These are phyloP conservation scores for Acleris emargana DNA, from an alignment of 2,888 invertebrate species.

Conservation along the genomic window DNA sequence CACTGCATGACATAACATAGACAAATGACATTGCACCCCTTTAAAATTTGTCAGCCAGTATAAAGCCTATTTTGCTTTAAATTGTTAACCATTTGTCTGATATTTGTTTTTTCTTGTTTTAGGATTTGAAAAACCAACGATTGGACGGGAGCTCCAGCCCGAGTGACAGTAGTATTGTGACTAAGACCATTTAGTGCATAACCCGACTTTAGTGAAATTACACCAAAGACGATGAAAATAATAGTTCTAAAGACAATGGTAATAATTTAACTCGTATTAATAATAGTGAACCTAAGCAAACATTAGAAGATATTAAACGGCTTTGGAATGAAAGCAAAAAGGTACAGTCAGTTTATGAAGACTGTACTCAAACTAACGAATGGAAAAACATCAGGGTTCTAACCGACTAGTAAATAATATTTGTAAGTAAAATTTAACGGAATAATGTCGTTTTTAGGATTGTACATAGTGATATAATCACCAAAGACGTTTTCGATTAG, in stretches of 20 bases:
- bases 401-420: constrained; percentile 40
- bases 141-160: constrained; percentile 74
- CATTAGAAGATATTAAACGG: constrained; percentile 16
- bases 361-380: constrained; percentile 31
- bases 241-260: constrained; percentile 30
- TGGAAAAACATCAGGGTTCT: constrained; percentile 35
- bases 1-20: too few species aligned
- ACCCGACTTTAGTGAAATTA: constrained; percentile 73
- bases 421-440: constrained; percentile 25
- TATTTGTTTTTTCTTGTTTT: constrained; percentile 49
- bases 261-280: constrained; percentile 17
- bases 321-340: constrained; percentile 15
- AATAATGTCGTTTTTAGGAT: constrained; percentile 8
- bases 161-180: constrained; percentile 77
- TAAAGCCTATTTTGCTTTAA: too few species aligned
- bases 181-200: constrained; percentile 81
- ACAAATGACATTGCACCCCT: too few species aligned
- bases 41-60: too few species aligned
- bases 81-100: background rate
- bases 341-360: background rate
- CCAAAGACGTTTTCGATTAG: constrained; percentile 37
- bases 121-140: constrained; percentile 73
- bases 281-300: constrained; percentile 19
- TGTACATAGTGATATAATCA: constrained; percentile 39
- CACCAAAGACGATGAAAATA: constrained; percentile 51